Conservation (phyloP, 2,888 invertebrate species). For the Protophormia terraenovae region DNA sequence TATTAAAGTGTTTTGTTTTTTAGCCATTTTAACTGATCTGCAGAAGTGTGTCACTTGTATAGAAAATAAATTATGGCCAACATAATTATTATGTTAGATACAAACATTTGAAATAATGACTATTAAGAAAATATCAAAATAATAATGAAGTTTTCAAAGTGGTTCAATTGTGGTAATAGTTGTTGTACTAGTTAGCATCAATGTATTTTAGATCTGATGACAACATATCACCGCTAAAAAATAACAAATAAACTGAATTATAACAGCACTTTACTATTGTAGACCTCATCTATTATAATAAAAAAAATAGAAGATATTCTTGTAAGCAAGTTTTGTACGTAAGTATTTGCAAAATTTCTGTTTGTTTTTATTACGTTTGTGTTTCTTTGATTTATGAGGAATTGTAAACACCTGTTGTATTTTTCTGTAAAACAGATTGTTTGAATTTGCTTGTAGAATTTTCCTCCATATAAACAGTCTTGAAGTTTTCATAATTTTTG, state of each 20-base stretch:
- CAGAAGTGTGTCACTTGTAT: slow-evolving; percentile 52
- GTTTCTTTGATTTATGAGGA: too few relatives aligned
- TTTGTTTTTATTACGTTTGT: too few relatives aligned
- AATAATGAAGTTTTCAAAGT: slow-evolving; percentile 28
- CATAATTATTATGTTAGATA: background rate
- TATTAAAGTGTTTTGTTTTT: background rate
- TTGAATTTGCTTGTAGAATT: too few relatives aligned
- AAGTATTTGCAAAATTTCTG: too few relatives aligned
- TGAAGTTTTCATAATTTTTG: too few relatives aligned
- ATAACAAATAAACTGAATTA: background rate
- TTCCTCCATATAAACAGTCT: too few relatives aligned
- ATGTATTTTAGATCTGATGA: background rate
- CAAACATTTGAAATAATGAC: background rate
- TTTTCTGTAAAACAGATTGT: too few relatives aligned
- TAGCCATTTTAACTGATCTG: background rate
- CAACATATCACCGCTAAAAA: slow-evolving; percentile 16
- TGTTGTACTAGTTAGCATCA: background rate
- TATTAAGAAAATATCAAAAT: background rate
- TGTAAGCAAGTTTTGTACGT: too few relatives aligned
- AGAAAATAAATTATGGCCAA: slow-evolving; percentile 28
- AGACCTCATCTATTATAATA: background rate
- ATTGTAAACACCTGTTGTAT: too few relatives aligned
- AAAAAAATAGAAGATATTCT: too few relatives aligned
- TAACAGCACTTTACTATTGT: background rate
- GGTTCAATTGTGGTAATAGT: slow-evolving; percentile 3